Conservation (phyloP, 2,113 vertebrate genomes). For the Leucoraja erinaceus region DNA sequence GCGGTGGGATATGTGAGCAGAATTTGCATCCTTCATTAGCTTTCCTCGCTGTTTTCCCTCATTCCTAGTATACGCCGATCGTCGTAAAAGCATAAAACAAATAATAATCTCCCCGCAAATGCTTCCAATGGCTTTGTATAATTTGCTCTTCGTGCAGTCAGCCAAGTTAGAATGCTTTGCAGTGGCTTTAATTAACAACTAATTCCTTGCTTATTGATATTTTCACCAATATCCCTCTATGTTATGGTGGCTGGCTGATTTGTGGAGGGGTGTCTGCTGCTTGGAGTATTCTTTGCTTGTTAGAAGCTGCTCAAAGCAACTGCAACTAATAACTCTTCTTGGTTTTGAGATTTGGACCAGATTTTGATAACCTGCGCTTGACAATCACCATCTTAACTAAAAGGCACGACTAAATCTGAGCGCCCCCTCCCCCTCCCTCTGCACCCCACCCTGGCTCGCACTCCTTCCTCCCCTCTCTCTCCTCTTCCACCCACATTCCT, state of each 20-base stretch:
- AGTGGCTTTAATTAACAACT: neutral
- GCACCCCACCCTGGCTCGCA: too few species aligned
- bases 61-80: neutral
- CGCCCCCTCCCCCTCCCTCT: too few species aligned
- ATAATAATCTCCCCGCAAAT: slow-evolving; percentile 7
- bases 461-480: too few species aligned
- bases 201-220: neutral
- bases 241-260: neutral
- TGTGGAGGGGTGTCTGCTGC: neutral
- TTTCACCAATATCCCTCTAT: neutral
- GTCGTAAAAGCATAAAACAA: neutral
- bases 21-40: slow-evolving; percentile 33
- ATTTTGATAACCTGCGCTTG: neutral
- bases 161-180: neutral
- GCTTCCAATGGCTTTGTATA: neutral
- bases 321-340: neutral
- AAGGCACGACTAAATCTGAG: neutral
- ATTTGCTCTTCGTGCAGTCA: neutral
- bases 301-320: neutral
- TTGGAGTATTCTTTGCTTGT: neutral
- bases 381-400: neutral
- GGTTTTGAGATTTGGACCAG: neutral
- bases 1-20: slow-evolving; percentile 97
- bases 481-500: too few species aligned
- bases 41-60: slow-evolving; percentile 19